These are phyloP conservation scores for Heteractis magnifica DNA, from an alignment of 92 coral and sea anemone species.

Conservation along the genomic window DNA sequence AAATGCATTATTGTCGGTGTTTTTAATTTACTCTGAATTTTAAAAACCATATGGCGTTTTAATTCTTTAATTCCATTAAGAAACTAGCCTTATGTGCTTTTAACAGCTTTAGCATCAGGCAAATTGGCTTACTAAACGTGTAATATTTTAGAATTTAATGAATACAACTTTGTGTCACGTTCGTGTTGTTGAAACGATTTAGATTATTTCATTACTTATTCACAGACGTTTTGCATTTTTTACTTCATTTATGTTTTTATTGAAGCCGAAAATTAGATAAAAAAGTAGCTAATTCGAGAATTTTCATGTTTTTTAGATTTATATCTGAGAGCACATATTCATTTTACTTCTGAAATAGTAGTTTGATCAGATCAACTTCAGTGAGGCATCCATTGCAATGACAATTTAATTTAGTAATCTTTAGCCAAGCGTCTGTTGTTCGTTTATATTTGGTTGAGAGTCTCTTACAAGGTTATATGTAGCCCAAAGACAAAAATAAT, in stretches of 20 bases:
- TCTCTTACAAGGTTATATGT: not conserved
- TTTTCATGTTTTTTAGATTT: not conserved
- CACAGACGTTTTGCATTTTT: not conserved
- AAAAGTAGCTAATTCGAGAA: not conserved
- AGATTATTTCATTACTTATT: too few species aligned
- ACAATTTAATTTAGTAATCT: not conserved
- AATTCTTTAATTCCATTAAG: not conserved
- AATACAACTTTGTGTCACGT: too few species aligned
- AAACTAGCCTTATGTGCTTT: slow-evolving; percentile 2
- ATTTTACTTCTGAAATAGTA: not conserved
- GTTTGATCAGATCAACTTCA: not conserved
- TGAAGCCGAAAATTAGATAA: not conserved
- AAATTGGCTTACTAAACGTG: not conserved
- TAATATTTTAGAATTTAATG: not conserved
- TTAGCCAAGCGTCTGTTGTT: not conserved
- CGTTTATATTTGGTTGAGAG: not conserved
- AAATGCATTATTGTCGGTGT: not conserved
- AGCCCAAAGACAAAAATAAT: not conserved
- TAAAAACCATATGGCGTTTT: not conserved
- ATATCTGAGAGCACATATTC: too few species aligned
- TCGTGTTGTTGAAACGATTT: too few species aligned
- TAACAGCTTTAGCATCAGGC: not conserved
- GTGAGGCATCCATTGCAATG: not conserved
- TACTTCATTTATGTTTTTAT: not conserved
- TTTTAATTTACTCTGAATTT: not conserved